Base-by-base conservation (phyloP, 1,140 invertebrate species). In the Atta colombica region DNA sequence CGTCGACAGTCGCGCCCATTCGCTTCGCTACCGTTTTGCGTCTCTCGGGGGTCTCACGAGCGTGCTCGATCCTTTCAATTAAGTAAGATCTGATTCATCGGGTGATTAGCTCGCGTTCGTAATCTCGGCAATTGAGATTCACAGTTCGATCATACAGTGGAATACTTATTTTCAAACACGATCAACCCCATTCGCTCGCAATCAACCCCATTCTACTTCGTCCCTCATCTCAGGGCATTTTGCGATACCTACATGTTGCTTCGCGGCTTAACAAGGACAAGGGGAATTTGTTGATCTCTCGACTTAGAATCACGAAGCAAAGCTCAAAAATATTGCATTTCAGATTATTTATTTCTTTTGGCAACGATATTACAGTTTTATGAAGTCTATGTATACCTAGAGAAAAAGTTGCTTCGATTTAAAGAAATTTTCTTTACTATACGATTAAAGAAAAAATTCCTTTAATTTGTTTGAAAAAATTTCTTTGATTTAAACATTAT, bases 41-140 rank as follows among this genome's bases (percentile, higher is more conserved):
- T 51, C 71, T 25, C 71, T 18, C 16, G 21, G 5, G 53, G 58
- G 39, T 39, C 7, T 55, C 72, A 35, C 75, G 25, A 63, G 25
- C 16, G 28, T 28, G 53, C 75, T 55, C 87, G 74, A 88, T 90
- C 63, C 31, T 72, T 86, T 82, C 85, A 84, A 89, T 87, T 90
- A 89, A 91, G 89, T 85, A 71, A 75, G 25, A 81, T 35, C 66
- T 31, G 65, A 81, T 88, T 72, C 87, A 81, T 84, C 85, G 90
- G 71, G 72, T 89, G 89, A 91, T 91, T 91, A 91, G 74, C 77
- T 65, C 66, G 51, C 71, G 21, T 45, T 18, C 55, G 88, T 87
- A 86, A 87, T 90, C 81, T 77, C 25, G 58, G 63, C 81, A 87
- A 84, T 72, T 55, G 69, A 31, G 78, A 89, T 55, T 77, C 81